Evolutionary conservation across 2,888 invertebrate species (phyloP).

Genomic region (Spodoptera littoralis): DNA sequence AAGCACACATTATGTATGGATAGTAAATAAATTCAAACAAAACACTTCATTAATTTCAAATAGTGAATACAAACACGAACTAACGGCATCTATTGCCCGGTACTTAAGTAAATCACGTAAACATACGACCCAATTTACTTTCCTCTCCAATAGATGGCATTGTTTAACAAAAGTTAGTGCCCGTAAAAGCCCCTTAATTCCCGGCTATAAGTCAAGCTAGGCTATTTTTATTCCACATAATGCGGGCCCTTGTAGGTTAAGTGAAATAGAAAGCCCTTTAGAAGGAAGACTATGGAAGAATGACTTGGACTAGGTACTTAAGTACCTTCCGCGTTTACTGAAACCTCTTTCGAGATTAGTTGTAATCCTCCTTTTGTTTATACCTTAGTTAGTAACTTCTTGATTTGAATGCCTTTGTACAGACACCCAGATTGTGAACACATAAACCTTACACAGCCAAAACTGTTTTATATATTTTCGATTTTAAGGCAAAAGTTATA

Average conservation of each 20-base stretch:
- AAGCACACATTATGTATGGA: too few species aligned
- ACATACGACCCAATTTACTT: constrained; percentile 33
- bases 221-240: constrained; percentile 52
- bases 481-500: too few species aligned
- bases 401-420: neutral
- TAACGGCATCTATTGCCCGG: constrained; percentile 25
- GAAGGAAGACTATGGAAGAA: constrained; percentile 11
- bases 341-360: constrained; percentile 8
- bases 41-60: too few species aligned
- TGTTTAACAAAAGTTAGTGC: constrained; percentile 43
- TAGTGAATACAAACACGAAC: neutral
- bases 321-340: constrained; percentile 4
- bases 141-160: constrained; percentile 35
- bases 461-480: too few species aligned
- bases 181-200: constrained; percentile 45
- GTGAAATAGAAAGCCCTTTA: constrained; percentile 41
- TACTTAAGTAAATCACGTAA: constrained; percentile 30
- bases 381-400: neutral
- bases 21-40: too few species aligned
- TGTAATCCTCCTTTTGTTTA: constrained; percentile 7
- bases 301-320: constrained; percentile 20
- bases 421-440: neutral
- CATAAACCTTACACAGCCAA: too few species aligned
- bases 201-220: constrained; percentile 41
- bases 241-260: constrained; percentile 33